These are phyloP conservation scores for Edolisoma coerulescens DNA, from an alignment of 2,113 vertebrate species.

Conservation along the genomic window DNA sequence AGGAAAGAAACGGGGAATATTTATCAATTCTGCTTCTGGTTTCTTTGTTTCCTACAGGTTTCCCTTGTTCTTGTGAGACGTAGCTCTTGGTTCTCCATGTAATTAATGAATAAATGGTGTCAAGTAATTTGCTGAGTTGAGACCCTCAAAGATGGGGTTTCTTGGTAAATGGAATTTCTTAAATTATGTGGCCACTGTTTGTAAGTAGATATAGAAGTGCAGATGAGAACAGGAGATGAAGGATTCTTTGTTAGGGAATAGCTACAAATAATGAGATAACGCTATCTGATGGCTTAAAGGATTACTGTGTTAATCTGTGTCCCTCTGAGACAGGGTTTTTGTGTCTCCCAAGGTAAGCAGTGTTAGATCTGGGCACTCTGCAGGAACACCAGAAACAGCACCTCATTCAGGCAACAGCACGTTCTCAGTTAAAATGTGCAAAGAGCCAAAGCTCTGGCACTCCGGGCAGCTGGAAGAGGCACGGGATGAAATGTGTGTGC, in stretches of 20 bases:
- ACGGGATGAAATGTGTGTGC: background rate
- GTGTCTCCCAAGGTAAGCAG: background rate
- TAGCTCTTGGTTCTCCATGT: background rate
- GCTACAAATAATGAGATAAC: background rate
- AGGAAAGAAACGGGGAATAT: background rate
- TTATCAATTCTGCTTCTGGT: background rate
- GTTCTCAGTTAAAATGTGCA: background rate
- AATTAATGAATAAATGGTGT: background rate
- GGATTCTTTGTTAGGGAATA: background rate
- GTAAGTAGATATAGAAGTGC: background rate
- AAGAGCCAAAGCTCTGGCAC: background rate
- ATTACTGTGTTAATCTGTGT: background rate
- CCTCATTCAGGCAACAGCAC: background rate
- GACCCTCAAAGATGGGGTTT: background rate
- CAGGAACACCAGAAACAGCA: background rate
- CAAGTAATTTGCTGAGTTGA: background rate
- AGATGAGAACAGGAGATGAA: background rate
- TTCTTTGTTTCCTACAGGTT: background rate
- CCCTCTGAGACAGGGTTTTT: background rate
- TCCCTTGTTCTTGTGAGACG: background rate
- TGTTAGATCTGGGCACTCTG: background rate
- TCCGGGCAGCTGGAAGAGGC: background rate
- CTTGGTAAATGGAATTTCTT: background rate
- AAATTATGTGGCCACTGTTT: background rate
- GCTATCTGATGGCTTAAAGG: background rate